Evolutionary conservation across 1,140 invertebrate species (phyloP).

Genomic region (Magallana gigas): DNA sequence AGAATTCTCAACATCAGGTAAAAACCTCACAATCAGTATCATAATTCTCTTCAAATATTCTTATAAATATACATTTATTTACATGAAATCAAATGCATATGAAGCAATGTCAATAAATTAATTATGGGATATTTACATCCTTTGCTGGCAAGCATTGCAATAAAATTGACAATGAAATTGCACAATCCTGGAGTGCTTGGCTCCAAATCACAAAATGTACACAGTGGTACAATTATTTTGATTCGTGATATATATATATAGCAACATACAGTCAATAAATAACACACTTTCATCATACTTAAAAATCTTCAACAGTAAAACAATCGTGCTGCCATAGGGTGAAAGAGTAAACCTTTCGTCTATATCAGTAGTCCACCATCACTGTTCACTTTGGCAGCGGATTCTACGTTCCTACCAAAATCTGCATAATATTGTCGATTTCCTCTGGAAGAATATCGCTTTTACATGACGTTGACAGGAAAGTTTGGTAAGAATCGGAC

Average conservation of each 20-base stretch:
- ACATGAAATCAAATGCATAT: conserved; percentile 29
- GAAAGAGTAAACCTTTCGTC: background rate
- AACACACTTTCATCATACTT: background rate
- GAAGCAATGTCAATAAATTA: conserved; percentile 30
- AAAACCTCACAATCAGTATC: conserved; percentile 12
- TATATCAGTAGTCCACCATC: background rate
- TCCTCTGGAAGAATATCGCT: conserved; percentile 72
- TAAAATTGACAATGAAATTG: conserved; percentile 37
- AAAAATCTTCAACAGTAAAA: conserved; percentile 19
- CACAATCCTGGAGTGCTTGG: conserved; percentile 1
- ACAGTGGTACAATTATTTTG: conserved; percentile 8
- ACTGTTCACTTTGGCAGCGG: background rate
- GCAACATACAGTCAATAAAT: conserved; percentile 34
- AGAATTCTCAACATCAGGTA: conserved; percentile 18
- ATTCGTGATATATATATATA: conserved; percentile 11
- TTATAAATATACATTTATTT: conserved; percentile 5
- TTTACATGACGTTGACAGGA: conserved; percentile 65
- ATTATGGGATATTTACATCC: conserved; percentile 36
- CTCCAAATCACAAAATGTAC: conserved; percentile 15
- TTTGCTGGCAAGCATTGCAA: conserved; percentile 35
- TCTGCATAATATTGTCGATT: conserved; percentile 76
- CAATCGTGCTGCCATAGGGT: conserved; percentile 16
- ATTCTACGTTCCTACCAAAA: conserved; percentile 68
- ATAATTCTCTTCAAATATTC: background rate
- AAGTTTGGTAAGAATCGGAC: conserved; percentile 55